Evolutionary conservation across 2,797 vertebrate species (phyloP).

Genomic region (Epinephelus awoara): DNA sequence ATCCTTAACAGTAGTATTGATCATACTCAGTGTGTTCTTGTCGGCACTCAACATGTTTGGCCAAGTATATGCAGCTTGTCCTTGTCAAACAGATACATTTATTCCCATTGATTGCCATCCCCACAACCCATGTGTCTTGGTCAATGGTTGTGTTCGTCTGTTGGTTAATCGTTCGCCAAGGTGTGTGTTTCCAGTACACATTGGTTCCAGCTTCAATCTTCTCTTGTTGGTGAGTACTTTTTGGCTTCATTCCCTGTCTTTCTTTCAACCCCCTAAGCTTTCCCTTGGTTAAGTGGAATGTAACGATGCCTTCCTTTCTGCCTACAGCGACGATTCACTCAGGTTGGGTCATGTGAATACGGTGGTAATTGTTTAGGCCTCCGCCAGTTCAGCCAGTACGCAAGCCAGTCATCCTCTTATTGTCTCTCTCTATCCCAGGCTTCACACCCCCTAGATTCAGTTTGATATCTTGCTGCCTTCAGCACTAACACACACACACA

Average conservation of each 20-base stretch:
- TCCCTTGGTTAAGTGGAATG: not conserved
- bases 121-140: conserved; percentile 12
- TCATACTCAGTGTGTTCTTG: conserved; percentile 11
- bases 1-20: conserved; percentile 1
- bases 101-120: conserved; percentile 1
- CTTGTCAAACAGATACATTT: conserved; percentile 5
- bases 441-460: not conserved
- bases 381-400: not conserved
- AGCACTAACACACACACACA: not conserved
- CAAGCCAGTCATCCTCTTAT: not conserved
- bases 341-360: too few relatives aligned
- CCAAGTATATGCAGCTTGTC: not conserved
- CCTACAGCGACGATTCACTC: not conserved
- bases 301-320: not conserved
- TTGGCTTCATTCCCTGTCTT: not conserved
- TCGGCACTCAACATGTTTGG: not conserved
- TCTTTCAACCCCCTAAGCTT: not conserved
- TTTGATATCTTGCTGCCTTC: not conserved
- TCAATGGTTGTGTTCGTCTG: not conserved
- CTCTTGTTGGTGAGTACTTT: not conserved
- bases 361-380: not conserved
- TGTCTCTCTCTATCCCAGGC: not conserved
- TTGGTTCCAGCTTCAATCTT: not conserved
- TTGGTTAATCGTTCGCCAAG: not conserved
- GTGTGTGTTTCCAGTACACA: conserved; percentile 2